Percentiles rank a stretch among this genome's conserved stretches.
Evolutionary conservation across 2,888 invertebrate species (phyloP).

Genomic region (Agrotis segetum): DNA sequence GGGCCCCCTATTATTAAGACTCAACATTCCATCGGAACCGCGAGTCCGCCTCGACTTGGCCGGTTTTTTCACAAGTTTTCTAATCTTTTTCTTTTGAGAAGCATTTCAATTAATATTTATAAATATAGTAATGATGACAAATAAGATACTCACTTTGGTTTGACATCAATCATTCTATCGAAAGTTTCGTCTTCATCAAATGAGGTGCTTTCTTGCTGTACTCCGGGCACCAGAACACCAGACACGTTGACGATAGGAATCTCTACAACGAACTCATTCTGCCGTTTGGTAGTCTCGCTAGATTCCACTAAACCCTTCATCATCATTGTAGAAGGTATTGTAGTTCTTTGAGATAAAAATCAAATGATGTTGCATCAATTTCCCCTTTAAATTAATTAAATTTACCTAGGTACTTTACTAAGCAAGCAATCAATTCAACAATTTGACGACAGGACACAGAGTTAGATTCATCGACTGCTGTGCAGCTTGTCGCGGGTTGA

Average conservation of each 20-base stretch:
- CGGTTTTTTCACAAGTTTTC: too few species aligned
- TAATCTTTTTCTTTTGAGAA: too few species aligned
- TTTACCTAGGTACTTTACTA: not conserved
- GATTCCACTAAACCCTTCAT: not conserved
- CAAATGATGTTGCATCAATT: not conserved
- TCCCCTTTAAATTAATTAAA: not conserved
- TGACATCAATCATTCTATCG: constrained; percentile 78
- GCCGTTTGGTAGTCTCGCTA: constrained; percentile 31
- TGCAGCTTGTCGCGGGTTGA: too few species aligned
- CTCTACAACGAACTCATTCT: constrained; percentile 70
- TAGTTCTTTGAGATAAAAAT: constrained; percentile 18
- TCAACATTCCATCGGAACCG: too few species aligned
- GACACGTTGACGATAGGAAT: constrained; percentile 83
- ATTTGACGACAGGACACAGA: too few species aligned
- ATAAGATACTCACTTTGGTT: constrained; percentile 58
- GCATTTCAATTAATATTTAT: too few species aligned
- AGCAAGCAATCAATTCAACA: too few species aligned
- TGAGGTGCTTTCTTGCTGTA: constrained; percentile 11
- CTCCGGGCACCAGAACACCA: constrained; percentile 65
- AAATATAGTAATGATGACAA: not conserved
- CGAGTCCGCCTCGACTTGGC: too few species aligned
- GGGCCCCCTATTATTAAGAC: too few species aligned
- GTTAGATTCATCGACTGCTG: too few species aligned
- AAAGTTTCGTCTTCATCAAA: constrained; percentile 72
- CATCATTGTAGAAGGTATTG: constrained; percentile 26